A percentile compares a stretch with the other conserved stretches of the same genome.
phyloP scores from a whole-genome alignment of 2,113 vertebrate species.

The Galbula dea region DNA sequence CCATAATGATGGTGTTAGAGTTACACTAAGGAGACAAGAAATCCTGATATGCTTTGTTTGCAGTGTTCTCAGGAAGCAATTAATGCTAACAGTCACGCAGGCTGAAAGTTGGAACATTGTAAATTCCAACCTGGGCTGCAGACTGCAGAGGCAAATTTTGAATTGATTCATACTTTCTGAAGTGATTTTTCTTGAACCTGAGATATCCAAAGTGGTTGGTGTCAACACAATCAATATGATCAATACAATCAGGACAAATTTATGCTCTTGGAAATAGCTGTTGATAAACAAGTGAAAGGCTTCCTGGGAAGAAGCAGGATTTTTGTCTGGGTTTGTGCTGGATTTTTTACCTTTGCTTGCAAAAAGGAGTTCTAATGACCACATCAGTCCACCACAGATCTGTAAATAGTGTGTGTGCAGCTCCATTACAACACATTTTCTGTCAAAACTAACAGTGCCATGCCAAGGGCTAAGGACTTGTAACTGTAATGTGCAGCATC shows the following conservation, averaged over 20 bases:
- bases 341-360: neutral
- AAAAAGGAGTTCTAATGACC: neutral
- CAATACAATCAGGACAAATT: neutral
- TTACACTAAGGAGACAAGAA: neutral
- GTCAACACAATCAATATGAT: neutral
- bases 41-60: conserved; percentile 9
- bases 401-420: neutral
- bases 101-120: conserved; percentile 4
- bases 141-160: neutral
- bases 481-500: neutral
- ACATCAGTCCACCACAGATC: neutral
- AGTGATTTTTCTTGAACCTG: neutral
- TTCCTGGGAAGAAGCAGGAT: neutral
- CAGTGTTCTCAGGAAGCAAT: neutral
- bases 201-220: neutral
- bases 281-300: neutral
- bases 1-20: neutral
- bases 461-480: neutral
- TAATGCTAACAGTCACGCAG: neutral
- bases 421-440: neutral
- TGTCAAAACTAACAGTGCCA: neutral
- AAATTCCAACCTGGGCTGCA: neutral
- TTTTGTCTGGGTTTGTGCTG: neutral
- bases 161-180: neutral
- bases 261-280: neutral